Base-by-base conservation (phyloP, 2,888 invertebrate species). In the Caenorhabditis auriculariae region DNA sequence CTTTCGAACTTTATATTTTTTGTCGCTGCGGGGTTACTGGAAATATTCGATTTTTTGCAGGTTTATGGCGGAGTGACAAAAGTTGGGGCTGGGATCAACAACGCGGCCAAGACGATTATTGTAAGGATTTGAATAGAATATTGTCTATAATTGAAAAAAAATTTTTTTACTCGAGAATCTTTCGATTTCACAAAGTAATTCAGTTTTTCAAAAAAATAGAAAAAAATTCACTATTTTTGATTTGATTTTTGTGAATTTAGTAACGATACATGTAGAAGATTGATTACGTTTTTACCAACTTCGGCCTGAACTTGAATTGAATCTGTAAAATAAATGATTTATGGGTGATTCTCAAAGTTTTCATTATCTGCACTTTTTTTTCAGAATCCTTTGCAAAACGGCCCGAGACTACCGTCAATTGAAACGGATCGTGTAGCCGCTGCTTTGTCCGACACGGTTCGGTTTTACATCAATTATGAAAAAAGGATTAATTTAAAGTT, bases 31-130 rank as follows among this genome's bases (percentile, higher is more conserved):
- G 21, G 26, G 6, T 24, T 43, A 26, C 24, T 26, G 24, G 19
- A 1, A 47, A 1, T n/a, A 5, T 32, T 46, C 38, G n/a, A n/a
- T n/a, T n/a, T n/a, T n/a, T n/a, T n/a, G n/a, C 49, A 70, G 75
- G 87, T 93, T 66, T 87, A 89, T 32, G 90, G 88, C 73, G 90
- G 91, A 0, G 89, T 92, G 0, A 90, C 90, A 77, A 90, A 89
- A 60, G 88, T 91, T 29, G 89, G 90, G 84, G 90, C 89, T 77
- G 90, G 90, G 54, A 86, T 90, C 67, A 89, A 88, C 42, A 89
- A 89, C 83, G 88, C 90, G 23, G 89, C 90, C n/a, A 76, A 75
- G 39, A 64, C 49, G 7, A 64, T 64, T 21, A 70, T 64, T 44
- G 73, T 74, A 27, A 49, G 69, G n/a, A n/a, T n/a, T n/a, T n/a